Conservation (phyloP, 92 coral and sea anemone genomes). For the Anthopleura xanthogrammica region DNA sequence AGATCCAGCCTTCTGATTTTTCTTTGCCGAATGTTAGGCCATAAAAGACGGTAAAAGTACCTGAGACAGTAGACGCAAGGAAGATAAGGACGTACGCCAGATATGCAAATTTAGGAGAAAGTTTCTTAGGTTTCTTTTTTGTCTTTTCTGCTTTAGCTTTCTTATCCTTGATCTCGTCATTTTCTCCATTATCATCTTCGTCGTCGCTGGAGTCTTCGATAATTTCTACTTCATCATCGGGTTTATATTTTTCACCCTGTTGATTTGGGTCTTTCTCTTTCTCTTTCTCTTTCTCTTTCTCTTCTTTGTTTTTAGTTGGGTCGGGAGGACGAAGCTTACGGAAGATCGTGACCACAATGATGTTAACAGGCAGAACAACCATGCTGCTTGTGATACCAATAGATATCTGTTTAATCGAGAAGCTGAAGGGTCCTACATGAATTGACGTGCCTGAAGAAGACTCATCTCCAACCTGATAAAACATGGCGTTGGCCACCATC, state of each 20-base stretch:
- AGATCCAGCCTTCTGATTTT: conserved; percentile 91
- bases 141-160: conserved; percentile 47
- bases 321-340: conserved; percentile 80
- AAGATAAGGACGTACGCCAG: conserved; percentile 77
- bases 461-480: conserved; percentile 79
- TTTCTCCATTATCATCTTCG: conserved; percentile 30
- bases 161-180: conserved; percentile 32
- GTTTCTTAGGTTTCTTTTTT: conserved; percentile 63
- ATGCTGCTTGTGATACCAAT: conserved; percentile 91
- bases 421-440: conserved; percentile 88
- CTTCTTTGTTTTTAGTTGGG: conserved; percentile 2
- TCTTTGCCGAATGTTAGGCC: conserved; percentile 96
- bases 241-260: conserved; percentile 62
- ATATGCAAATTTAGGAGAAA: conserved; percentile 75
- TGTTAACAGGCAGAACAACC: conserved; percentile 88
- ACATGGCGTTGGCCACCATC: conserved; percentile 98
- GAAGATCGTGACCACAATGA: conserved; percentile 83
- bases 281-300: conserved; percentile 38
- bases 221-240: conserved; percentile 27
- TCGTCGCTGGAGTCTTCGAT: conserved; percentile 18
- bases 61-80: conserved; percentile 77
- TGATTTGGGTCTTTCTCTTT: conserved; percentile 62
- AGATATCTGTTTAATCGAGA: conserved; percentile 88
- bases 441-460: conserved; percentile 86
- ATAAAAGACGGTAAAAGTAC: conserved; percentile 87